Evolutionary conservation across 2,888 invertebrate genomes (phyloP).

Genomic region (Platycnemis pennipes): DNA sequence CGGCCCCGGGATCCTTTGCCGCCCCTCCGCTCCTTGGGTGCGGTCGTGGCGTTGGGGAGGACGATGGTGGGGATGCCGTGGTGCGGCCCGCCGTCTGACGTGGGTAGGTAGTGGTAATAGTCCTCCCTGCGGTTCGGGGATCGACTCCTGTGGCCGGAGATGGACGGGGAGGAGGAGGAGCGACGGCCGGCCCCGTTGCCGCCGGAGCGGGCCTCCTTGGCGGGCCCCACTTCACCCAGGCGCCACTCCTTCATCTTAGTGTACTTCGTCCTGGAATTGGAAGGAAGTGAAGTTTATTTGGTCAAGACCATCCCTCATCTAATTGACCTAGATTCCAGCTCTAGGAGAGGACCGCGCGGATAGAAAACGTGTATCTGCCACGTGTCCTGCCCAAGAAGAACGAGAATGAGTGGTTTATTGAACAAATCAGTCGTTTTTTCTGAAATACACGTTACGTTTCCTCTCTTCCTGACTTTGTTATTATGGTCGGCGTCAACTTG

Average conservation of each 20-base stretch:
- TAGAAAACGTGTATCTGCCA: too few relatives aligned
- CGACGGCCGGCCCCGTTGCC: not conserved
- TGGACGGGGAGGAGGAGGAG: not conserved
- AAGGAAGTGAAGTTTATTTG: not conserved
- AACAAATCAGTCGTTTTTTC: too few relatives aligned
- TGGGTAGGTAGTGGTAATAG: constrained; percentile 74
- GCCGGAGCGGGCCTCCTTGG: constrained; percentile 24
- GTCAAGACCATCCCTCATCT: too few relatives aligned
- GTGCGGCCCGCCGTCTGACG: constrained; percentile 77
- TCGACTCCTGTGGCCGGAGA: constrained; percentile 74
- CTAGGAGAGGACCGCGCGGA: too few relatives aligned
- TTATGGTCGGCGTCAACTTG: too few relatives aligned
- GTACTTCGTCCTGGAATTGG: constrained; percentile 42
- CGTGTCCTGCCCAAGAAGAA: too few relatives aligned
- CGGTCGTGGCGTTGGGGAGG: constrained; percentile 29
- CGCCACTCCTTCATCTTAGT: constrained; percentile 45
- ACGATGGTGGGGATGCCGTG: constrained; percentile 76
- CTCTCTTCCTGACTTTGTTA: too few relatives aligned
- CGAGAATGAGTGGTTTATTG: too few relatives aligned
- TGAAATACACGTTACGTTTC: too few relatives aligned
- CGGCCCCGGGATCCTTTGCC: constrained; percentile 77
- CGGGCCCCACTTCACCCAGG: not conserved
- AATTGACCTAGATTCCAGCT: too few relatives aligned
- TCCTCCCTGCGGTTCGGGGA: constrained; percentile 71
- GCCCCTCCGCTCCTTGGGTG: constrained; percentile 35